Evolutionary conservation across 2,113 vertebrate genomes (phyloP), one percentile per base, ranked within the genome.

Genomic region (Columba janthina): DNA sequence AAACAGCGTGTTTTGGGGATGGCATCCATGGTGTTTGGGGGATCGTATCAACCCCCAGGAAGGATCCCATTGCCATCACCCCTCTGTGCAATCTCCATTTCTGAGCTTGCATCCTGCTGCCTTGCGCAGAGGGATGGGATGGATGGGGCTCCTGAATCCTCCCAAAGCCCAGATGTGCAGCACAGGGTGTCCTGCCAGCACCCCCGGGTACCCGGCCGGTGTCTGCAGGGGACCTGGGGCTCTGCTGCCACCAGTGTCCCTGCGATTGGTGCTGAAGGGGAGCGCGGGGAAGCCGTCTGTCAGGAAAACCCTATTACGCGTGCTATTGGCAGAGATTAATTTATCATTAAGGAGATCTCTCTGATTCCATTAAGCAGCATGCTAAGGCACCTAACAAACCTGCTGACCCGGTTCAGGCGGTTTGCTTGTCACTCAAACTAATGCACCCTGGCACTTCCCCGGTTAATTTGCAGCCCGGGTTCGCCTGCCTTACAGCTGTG

Each of bases 381-480:
- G 10, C 70, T 34, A 42, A 85, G 71, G 70, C 75, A 62, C 54
- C 82, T 89, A 31, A 72, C 46, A 34, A 50, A 93, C 75, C 15
- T 60, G 90, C 94, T 90, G 94, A 83, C 87, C 90, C 18, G 3
- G 57, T 50, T 60, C 56, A 14, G 80, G 84, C 84, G 69, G 36
- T 73, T 91, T 77, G 88, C 88, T 62, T 50, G 91, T 88, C 91
- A 77, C 29, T 64, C 88, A 88, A 4, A 31, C 26, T 69, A 91
- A 95, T 88, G 88, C 58, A 17, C 69, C 79, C 84, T 54, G 88
- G 79, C 88, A 69, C 88, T 91, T 81, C 94, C 88, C 80, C 24
- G 69, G 91, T 77, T 62, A 62, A 85, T 91, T 67, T 77, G 79
- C 65, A 54, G 75, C 84, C 75, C n/a, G 22, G 84, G 60, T 58